Base-by-base conservation (phyloP, 2,113 vertebrate species). In the Marmota flaviventris region DNA sequence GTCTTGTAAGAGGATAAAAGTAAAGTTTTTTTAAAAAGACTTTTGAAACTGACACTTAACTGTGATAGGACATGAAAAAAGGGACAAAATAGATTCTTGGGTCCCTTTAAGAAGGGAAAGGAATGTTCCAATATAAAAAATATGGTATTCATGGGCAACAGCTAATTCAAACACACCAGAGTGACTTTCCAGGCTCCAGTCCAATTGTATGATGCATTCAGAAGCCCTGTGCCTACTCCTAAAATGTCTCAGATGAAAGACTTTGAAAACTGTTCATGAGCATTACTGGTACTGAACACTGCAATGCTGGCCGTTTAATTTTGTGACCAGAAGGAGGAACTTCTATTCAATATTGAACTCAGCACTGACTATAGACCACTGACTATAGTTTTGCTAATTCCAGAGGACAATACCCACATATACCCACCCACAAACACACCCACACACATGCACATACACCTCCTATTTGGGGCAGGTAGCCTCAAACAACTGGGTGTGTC, bases 161-260 rank as follows among this genome's bases (percentile, higher is more conserved):
- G 73, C 97, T 95, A 89, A 78, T 97, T 98, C 86, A 89, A 93
- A 95, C 69, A 92, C 92, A 96, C 70, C 2, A 9, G 53, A 65
- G 39, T 93, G 84, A 95, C 72, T 95, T 97, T 97, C 96, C 92
- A 97, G 92, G 97, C 94, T 93, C 76, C 22, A 7, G 81, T 93
- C 91, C 95, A 97, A 83, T 63, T 73, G 63, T 89, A 63, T 94
- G 95, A 95, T 94, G 84, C 63, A 95, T 83, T 94, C 56, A 95
- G 88, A 91, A 94, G 87, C 56, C 20, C 75, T 96, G 92, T 94
- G 86, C 84, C 92, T 96, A 37, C 93, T 95, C 95, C 95, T 95
- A 96, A 95, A 97, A 83, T 92, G 84, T 67, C 72, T 95, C 79
- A 77, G 56, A 96, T 84, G 37, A 97, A 94, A 95, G 93, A 79